phyloP scores from a whole-genome alignment of 2,113 vertebrate genomes.

The Oreotrochilus melanogaster region DNA sequence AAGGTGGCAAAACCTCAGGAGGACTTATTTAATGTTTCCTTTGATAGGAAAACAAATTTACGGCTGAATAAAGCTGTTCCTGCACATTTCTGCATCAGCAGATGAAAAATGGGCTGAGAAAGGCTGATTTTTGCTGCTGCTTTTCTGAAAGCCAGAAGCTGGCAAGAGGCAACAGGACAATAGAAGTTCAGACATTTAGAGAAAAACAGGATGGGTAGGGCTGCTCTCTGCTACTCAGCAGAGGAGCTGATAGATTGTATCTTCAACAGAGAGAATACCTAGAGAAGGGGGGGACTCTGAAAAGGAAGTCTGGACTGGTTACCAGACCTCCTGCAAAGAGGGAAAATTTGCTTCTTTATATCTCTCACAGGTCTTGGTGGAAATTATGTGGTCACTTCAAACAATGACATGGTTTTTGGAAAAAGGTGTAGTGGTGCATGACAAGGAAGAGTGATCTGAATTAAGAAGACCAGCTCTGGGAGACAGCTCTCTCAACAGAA shows the following conservation, averaged over 20 bases:
- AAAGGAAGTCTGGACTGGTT: neutral
- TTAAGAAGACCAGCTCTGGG: neutral
- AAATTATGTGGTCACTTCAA: neutral
- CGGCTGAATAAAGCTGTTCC: neutral
- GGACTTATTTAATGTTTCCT: neutral
- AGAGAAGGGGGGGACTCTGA: neutral
- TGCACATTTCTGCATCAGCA: neutral
- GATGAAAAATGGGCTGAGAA: neutral
- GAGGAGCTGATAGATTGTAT: neutral
- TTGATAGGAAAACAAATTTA: neutral
- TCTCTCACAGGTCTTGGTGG: neutral
- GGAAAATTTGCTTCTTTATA: neutral
- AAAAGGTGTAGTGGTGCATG: neutral
- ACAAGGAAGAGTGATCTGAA: neutral
- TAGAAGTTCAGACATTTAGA: neutral
- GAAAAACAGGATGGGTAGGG: constrained; percentile 60
- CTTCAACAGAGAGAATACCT: neutral
- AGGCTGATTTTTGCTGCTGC: neutral
- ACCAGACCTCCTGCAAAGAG: neutral
- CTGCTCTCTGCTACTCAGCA: neutral
- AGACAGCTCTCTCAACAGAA: neutral
- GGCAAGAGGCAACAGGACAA: neutral
- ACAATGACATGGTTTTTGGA: neutral
- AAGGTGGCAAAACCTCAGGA: neutral
- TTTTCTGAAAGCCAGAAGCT: neutral